Conservation (phyloP, 2,888 invertebrate genomes). For the Bugula neritina region DNA sequence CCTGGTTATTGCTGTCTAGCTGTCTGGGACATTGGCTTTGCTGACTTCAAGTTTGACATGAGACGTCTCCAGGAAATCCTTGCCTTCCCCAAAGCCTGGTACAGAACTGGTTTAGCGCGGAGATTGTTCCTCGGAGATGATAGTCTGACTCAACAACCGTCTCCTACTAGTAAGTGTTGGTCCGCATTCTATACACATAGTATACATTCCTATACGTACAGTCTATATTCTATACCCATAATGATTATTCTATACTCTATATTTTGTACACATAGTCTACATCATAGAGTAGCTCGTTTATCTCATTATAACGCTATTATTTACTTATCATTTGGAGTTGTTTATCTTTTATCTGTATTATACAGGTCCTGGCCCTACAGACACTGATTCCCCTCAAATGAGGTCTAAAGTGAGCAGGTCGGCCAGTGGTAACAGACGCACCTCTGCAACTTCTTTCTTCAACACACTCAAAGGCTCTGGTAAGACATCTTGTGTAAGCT, state of each 20-base stretch:
- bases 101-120: conserved; percentile 80
- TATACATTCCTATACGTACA: too few relatives aligned
- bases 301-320: not conserved
- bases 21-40: conserved; percentile 83
- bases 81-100: conserved; percentile 98
- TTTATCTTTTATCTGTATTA: not conserved
- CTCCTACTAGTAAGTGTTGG: not conserved
- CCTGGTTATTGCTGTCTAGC: too few relatives aligned
- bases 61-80: conserved; percentile 89
- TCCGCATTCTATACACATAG: too few relatives aligned
- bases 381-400: conserved; percentile 8
- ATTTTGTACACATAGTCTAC: too few relatives aligned
- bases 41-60: conserved; percentile 95
- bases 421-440: not conserved
- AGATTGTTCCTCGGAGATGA: conserved; percentile 65
- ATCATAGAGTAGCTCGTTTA: too few relatives aligned
- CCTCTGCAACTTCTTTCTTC: not conserved
- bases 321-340: not conserved
- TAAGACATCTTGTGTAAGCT: not conserved
- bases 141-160: conserved; percentile 55
- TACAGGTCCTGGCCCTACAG: not conserved
- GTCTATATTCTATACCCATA: too few relatives aligned
- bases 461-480: not conserved
- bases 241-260: too few relatives aligned
- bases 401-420: not conserved